Evolutionary conservation across 2,888 invertebrate genomes (phyloP).

Genomic region (Subacronicta megacephala): DNA sequence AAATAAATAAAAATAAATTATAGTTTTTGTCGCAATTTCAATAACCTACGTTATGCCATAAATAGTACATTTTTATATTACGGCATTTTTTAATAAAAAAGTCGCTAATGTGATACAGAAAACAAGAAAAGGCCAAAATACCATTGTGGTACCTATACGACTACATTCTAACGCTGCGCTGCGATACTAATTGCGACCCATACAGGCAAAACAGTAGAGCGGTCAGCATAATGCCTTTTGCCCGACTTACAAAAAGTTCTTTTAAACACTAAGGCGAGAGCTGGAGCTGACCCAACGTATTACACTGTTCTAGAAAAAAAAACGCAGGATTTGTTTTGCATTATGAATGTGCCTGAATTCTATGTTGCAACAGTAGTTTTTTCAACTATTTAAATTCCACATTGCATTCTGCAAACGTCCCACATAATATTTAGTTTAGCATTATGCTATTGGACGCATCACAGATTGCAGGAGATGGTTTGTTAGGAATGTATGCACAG

Average conservation of each 20-base stretch:
- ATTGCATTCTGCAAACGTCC: conserved; percentile 17
- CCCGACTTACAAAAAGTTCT: not conserved
- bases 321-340: conserved; percentile 1
- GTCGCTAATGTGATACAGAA: too few relatives aligned
- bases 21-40: too few relatives aligned
- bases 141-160: not conserved
- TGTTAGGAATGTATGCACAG: conserved; percentile 48
- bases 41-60: too few relatives aligned
- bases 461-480: conserved; percentile 20
- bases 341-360: not conserved
- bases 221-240: not conserved
- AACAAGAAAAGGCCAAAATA: too few relatives aligned
- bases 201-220: not conserved
- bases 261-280: not conserved
- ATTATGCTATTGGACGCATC: conserved; percentile 42
- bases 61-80: too few relatives aligned
- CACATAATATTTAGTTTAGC: conserved; percentile 47
- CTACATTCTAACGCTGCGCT: not conserved
- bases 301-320: not conserved
- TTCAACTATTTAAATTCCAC: conserved; percentile 6
- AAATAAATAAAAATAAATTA: too few relatives aligned
- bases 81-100: too few relatives aligned
- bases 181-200: not conserved
- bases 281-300: not conserved
- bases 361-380: not conserved